phyloP scores from a whole-genome alignment of 2,797 vertebrate species.

The Lutjanus campechanus region DNA sequence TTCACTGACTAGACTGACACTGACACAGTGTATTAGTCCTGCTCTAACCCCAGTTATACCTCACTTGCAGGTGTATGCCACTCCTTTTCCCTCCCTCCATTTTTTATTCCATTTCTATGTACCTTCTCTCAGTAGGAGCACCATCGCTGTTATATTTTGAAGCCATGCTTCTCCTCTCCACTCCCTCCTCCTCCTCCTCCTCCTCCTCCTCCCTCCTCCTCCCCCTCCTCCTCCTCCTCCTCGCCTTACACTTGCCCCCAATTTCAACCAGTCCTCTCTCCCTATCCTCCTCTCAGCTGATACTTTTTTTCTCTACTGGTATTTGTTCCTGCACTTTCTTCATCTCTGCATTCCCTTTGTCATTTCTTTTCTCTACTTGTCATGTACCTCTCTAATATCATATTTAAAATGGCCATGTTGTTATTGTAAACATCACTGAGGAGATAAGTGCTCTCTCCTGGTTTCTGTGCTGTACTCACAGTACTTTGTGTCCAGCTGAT shows the following conservation, averaged over 20 bases:
- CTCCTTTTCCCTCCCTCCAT: background rate
- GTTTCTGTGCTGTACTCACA: background rate
- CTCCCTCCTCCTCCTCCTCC: slow-evolving; percentile 4
- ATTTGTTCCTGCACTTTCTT: slow-evolving; percentile 7
- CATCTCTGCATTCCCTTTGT: background rate
- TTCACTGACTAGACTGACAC: too few species aligned
- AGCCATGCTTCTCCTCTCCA: background rate
- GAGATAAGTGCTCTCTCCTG: background rate
- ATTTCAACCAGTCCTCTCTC: slow-evolving; percentile 4
- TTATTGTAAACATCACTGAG: background rate
- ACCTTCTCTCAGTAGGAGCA: slow-evolving; percentile 18
- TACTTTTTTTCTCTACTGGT: background rate
- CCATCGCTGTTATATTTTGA: slow-evolving; percentile 9
- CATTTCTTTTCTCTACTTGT: background rate
- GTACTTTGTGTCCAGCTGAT: background rate
- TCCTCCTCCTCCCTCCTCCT: slow-evolving; percentile 6
- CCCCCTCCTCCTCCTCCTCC: background rate
- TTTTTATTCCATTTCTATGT: slow-evolving; percentile 5
- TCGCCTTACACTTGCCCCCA: slow-evolving; percentile 1
- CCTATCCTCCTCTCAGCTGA: background rate
- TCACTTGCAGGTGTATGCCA: background rate
- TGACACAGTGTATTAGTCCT: background rate
- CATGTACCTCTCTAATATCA: background rate
- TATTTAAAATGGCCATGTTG: background rate
- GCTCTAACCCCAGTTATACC: background rate